Conservation (phyloP, 2,113 vertebrate genomes). For the Sigmodon hispidus region DNA sequence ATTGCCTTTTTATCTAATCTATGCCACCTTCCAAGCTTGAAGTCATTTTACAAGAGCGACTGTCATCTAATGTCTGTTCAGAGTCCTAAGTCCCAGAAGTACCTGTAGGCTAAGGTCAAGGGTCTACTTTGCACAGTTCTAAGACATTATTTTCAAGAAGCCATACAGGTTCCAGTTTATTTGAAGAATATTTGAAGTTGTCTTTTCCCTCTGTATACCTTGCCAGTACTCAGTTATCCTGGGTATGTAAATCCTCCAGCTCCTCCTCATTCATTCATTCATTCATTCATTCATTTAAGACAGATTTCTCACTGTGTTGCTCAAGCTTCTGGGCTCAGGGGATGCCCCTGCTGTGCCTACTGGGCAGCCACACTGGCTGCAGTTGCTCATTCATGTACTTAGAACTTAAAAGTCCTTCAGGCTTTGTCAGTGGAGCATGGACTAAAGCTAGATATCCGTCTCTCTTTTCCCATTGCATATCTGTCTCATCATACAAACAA, state of each 20-base stretch:
- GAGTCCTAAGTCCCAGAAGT: background rate
- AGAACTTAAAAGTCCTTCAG: background rate
- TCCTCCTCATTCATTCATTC: background rate
- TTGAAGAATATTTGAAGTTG: conserved; percentile 27
- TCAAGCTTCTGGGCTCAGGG: background rate
- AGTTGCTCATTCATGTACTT: background rate
- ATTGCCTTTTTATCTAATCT: background rate
- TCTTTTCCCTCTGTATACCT: background rate
- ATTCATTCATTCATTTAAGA: background rate
- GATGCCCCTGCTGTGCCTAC: background rate
- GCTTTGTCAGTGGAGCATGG: conserved; percentile 1
- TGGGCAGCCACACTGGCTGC: background rate
- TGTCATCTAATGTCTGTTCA: background rate
- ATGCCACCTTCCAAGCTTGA: conserved; percentile 36
- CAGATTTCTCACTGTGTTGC: background rate
- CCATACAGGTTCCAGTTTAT: background rate
- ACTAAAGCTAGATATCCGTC: background rate
- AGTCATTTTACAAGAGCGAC: background rate
- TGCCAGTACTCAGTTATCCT: conserved; percentile 36
- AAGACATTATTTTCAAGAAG: background rate
- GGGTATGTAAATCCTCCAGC: background rate
- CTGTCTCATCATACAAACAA: no score
- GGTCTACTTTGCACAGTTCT: background rate
- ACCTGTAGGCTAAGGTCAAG: background rate
- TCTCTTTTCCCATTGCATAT: background rate